Conservation (phyloP, 2,797 vertebrate genomes). For the Phataginus tetradactyla region DNA sequence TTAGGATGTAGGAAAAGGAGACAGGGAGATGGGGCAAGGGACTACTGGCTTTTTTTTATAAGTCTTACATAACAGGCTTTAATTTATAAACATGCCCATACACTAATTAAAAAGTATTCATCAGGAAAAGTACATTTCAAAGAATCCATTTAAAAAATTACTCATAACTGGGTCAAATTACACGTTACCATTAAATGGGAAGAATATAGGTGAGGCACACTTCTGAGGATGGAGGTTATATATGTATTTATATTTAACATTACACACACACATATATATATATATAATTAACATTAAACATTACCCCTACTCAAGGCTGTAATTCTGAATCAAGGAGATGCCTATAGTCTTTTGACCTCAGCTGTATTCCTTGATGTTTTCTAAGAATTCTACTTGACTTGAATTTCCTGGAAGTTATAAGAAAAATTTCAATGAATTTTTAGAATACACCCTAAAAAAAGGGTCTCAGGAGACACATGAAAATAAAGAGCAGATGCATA, state of each 20-base stretch:
- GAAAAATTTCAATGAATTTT: conserved; percentile 22
- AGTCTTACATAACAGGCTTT: neutral
- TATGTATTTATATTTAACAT: neutral
- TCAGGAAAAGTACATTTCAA: conserved; percentile 20
- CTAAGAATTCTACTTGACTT: neutral
- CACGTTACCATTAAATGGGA: neutral
- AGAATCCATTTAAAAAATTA: accelerated
- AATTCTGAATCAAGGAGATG: neutral
- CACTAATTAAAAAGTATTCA: neutral
- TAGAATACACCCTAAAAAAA: neutral
- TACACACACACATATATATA: neutral
- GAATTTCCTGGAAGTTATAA: neutral
- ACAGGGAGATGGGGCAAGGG: neutral
- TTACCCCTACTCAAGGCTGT: neutral
- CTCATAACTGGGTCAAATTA: neutral
- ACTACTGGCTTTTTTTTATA: neutral
- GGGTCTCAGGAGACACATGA: neutral
- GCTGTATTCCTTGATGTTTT: neutral
- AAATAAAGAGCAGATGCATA: neutral
- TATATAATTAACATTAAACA: neutral
- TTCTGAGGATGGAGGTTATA: neutral
- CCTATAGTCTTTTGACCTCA: neutral
- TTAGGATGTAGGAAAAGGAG: neutral
- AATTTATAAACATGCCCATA: neutral
- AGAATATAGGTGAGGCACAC: neutral